Evolutionary conservation across 1,140 invertebrate species (phyloP).

Genomic region (Aplysia californica): DNA sequence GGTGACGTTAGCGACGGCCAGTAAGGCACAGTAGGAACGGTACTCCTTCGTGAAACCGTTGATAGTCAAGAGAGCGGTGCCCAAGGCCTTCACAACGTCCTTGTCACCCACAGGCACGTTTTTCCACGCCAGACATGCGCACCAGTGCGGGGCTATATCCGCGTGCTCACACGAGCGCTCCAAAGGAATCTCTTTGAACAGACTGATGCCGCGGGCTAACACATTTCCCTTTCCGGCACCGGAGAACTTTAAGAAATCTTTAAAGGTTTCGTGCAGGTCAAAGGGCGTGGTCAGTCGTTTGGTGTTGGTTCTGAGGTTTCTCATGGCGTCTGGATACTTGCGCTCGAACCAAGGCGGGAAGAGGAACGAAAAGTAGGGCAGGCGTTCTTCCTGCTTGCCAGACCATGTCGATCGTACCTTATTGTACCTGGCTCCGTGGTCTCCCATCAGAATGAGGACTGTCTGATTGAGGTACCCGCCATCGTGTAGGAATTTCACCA

Average conservation of each 20-base stretch:
- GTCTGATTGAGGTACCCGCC: conserved; percentile 68
- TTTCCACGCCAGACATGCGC: conserved; percentile 87
- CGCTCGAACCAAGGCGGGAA: conserved; percentile 79
- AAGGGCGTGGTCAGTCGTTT: conserved; percentile 66
- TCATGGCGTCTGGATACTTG: conserved; percentile 74
- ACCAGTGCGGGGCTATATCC: conserved; percentile 94
- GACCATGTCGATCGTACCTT: conserved; percentile 79
- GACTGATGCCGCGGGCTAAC: conserved; percentile 73
- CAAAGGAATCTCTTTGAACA: conserved; percentile 73
- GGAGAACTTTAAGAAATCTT: conserved; percentile 70
- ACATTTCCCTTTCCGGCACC: conserved; percentile 72
- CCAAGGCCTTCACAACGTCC: conserved; percentile 14
- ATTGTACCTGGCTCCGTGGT: conserved; percentile 92
- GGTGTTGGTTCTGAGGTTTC: conserved; percentile 77
- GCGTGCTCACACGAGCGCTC: conserved; percentile 85
- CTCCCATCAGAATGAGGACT: conserved; percentile 84
- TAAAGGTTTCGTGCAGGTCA: conserved; percentile 68
- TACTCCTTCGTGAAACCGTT: not conserved
- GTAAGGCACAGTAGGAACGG: not conserved
- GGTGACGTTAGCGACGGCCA: not conserved
- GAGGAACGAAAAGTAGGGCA: conserved; percentile 86
- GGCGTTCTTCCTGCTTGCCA: conserved; percentile 88
- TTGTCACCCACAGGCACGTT: conserved; percentile 14
- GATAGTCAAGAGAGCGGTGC: not conserved
- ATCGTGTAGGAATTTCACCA: conserved; percentile 81